A percentile compares a stretch with the other conserved stretches of the same genome.
phyloP scores from a whole-genome alignment of 30 jellyfish, hydroid and myxozoan species.

The Catostylus mosaicus region DNA sequence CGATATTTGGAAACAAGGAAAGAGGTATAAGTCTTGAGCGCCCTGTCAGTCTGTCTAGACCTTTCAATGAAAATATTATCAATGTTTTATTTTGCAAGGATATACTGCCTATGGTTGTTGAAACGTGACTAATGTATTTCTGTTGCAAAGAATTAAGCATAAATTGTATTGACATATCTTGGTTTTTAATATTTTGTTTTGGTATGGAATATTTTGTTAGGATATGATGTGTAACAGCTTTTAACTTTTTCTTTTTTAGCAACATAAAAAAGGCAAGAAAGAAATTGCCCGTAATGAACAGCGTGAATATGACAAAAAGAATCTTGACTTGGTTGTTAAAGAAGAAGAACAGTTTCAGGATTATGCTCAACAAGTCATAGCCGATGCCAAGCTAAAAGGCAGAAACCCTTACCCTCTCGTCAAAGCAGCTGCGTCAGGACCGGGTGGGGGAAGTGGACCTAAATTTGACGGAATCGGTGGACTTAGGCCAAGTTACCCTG shows the following conservation, averaged over 20 bases:
- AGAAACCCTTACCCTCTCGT: conserved; percentile 85
- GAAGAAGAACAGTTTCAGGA: conserved; percentile 92
- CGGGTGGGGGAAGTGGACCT: conserved; percentile 99
- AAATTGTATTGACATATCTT: too few species aligned
- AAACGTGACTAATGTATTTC: too few species aligned
- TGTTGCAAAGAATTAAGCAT: too few species aligned
- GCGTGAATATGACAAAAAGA: conserved; percentile 73
- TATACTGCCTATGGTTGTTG: too few species aligned
- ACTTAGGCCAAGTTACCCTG: conserved; percentile 94
- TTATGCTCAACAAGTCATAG: conserved; percentile 84
- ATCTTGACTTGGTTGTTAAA: conserved; percentile 61
- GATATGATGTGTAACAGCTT: neutral
- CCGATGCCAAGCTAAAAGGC: conserved; percentile 70
- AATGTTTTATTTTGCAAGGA: too few species aligned
- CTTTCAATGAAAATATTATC: too few species aligned
- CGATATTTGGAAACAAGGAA: too few species aligned
- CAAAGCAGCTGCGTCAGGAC: conserved; percentile 93
- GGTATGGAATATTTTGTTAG: neutral
- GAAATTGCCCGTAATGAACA: conserved; percentile 51
- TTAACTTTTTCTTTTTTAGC: conserved; percentile 38
- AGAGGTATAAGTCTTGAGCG: too few species aligned
- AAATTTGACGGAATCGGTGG: conserved; percentile 96
- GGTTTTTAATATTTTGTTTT: neutral
- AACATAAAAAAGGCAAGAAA: conserved; percentile 24
- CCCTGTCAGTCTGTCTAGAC: too few species aligned